A percentile compares a stretch with the other conserved stretches of the same genome.
Conservation (phyloP, 2,113 vertebrate genomes). For the Amazona vittata region DNA sequence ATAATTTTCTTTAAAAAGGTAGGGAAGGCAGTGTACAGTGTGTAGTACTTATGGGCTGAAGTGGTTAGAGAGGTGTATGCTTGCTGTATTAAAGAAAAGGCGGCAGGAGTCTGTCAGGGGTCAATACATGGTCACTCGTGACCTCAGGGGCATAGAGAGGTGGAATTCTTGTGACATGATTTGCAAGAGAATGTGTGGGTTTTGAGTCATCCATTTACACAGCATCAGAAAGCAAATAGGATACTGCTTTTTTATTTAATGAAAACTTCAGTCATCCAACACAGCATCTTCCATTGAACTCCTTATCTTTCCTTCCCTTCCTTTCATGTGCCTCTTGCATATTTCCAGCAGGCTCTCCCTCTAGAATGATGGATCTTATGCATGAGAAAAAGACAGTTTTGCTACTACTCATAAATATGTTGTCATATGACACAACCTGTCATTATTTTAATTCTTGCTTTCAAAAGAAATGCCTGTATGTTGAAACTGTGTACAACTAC, state of each 20-base stretch:
- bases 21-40: not conserved
- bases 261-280: not conserved
- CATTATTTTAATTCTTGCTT: not conserved
- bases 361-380: not conserved
- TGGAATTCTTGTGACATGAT: not conserved
- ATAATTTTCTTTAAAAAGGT: not conserved
- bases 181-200: slow-evolving; percentile 10
- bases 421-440: not conserved
- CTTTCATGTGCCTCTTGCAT: not conserved
- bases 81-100: not conserved
- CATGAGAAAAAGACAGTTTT: not conserved
- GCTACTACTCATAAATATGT: not conserved
- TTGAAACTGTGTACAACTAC: not conserved
- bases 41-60: not conserved
- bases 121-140: not conserved
- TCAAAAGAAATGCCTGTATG: not conserved
- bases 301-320: not conserved
- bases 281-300: not conserved
- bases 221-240: not conserved
- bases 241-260: not conserved
- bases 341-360: not conserved
- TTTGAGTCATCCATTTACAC: not conserved
- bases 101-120: not conserved
- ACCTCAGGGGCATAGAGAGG: not conserved
- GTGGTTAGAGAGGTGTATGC: not conserved